A percentile compares a stretch with the other conserved stretches of the same genome.
phyloP scores from a whole-genome alignment of 2,113 vertebrate genomes.

The Phrynosoma platyrhinos region DNA sequence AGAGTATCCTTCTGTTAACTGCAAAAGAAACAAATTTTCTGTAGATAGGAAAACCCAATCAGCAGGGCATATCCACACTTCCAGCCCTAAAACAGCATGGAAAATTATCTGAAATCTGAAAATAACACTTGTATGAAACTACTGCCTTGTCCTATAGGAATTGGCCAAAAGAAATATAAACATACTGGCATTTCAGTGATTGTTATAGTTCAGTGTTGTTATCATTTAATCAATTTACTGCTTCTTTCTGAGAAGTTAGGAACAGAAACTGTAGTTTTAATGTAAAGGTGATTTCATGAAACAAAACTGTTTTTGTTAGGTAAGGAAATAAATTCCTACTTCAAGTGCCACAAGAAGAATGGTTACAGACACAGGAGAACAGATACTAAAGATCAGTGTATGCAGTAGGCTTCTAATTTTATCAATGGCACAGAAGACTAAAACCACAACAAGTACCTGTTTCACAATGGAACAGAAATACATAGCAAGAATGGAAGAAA shows the following conservation, averaged over 20 bases:
- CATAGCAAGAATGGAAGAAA: slow-evolving; percentile 69
- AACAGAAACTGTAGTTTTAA: slow-evolving; percentile 71
- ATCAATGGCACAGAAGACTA: slow-evolving; percentile 75
- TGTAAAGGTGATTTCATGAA: slow-evolving; percentile 67
- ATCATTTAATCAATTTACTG: slow-evolving; percentile 74
- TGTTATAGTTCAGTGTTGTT: slow-evolving; percentile 74
- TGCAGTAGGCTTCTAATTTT: slow-evolving; percentile 78
- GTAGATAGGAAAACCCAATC: slow-evolving; percentile 75
- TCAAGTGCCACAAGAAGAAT: slow-evolving; percentile 71
- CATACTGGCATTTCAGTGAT: slow-evolving; percentile 74
- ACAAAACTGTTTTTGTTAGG: slow-evolving; percentile 79
- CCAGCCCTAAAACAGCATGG: slow-evolving; percentile 77
- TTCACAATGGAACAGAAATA: slow-evolving; percentile 73
- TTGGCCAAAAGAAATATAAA: slow-evolving; percentile 68
- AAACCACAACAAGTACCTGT: slow-evolving; percentile 76
- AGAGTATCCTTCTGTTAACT: slow-evolving; percentile 81
- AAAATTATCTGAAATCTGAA: slow-evolving; percentile 71
- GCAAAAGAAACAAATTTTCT: slow-evolving; percentile 80
- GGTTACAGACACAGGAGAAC: slow-evolving; percentile 71
- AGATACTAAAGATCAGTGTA: slow-evolving; percentile 66
- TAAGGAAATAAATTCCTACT: slow-evolving; percentile 69
- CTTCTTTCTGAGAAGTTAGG: slow-evolving; percentile 76
- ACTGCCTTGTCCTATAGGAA: slow-evolving; percentile 72
- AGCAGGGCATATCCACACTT: slow-evolving; percentile 79
- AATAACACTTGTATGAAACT: slow-evolving; percentile 73